Percentiles rank a stretch among this genome's conserved stretches.
Conservation (phyloP, 2,797 vertebrate genomes). For the Arvicola amphibius region DNA sequence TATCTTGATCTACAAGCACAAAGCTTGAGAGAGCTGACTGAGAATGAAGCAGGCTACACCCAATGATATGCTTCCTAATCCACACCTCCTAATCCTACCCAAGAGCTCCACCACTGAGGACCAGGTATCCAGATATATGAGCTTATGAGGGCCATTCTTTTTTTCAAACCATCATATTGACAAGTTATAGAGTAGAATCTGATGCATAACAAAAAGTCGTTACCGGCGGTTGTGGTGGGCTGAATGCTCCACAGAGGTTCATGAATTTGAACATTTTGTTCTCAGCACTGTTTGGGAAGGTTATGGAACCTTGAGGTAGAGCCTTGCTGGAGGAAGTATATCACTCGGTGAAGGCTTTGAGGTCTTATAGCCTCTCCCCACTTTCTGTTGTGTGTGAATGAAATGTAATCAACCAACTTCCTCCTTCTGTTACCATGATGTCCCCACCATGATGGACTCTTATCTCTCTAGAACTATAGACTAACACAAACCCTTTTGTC, state of each 20-base stretch:
- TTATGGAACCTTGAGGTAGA: background rate
- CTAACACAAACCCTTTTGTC: background rate
- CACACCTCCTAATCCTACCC: background rate
- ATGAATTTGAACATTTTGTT: background rate
- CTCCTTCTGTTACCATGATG: background rate
- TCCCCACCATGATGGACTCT: background rate
- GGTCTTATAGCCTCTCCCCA: background rate
- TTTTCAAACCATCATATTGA: background rate
- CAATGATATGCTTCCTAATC: background rate
- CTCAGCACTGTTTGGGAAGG: background rate
- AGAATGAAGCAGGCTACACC: background rate
- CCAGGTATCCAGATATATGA: background rate
- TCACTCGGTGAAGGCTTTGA: background rate
- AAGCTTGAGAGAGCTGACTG: too few relatives aligned
- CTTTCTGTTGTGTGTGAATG: background rate
- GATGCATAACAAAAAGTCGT: background rate
- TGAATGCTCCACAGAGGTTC: background rate
- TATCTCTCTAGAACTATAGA: background rate
- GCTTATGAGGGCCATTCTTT: background rate
- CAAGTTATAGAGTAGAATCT: background rate
- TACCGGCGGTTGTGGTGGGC: background rate
- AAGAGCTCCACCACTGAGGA: background rate
- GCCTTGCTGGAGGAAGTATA: background rate
- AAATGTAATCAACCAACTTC: background rate
- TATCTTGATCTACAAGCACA: background rate